Base-by-base conservation (phyloP, 37 sponge, comb jelly and placozoan genomes). In the Chondrosia reniformis region DNA sequence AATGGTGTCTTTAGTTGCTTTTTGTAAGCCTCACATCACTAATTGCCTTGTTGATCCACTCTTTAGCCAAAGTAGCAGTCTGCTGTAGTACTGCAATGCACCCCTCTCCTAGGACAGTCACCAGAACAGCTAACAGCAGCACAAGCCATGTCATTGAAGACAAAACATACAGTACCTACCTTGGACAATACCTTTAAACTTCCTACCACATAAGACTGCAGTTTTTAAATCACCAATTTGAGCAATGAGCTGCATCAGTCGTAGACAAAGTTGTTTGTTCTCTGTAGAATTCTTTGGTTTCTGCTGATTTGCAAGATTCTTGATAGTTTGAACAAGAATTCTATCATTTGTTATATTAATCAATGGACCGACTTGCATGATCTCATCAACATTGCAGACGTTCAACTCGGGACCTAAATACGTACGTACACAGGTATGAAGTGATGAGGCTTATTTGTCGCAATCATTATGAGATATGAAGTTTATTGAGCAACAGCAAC, bases 381-480 rank as follows among this genome's bases (percentile, higher is more conserved):
- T 45, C 33, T 76, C 69, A 31, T 40, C 67, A 3, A 86, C 67
- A 25, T 58, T 76, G 3, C 34, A 28, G 24, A 41, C 40, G 25
- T 62, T 65, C n/a, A 86, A 46, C 61, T 86, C 87, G 24, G 82
- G 72, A 45, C 58, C 87, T 86, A 62, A 9, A 28, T 25, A 62
- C 63, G 63, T 62, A 62, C 63, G 63, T 62, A 62, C 27, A n/a
- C 15, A 49, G 15, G 15, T 49, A 49, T 49, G n/a, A n/a, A n/a
- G n/a, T n/a, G n/a, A n/a, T n/a, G n/a, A n/a, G n/a, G n/a, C n/a
- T n/a, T n/a, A n/a, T n/a, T n/a, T n/a, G n/a, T n/a, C n/a, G n/a
- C n/a, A n/a, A n/a, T n/a, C n/a, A n/a, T n/a, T n/a, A n/a, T n/a
- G n/a, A n/a, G n/a, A n/a, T n/a, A n/a, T n/a, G n/a, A n/a, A n/a